These are phyloP conservation scores for Sarcophaga peregrina DNA, from an alignment of 1,140 invertebrate species.

Conservation along the genomic window DNA sequence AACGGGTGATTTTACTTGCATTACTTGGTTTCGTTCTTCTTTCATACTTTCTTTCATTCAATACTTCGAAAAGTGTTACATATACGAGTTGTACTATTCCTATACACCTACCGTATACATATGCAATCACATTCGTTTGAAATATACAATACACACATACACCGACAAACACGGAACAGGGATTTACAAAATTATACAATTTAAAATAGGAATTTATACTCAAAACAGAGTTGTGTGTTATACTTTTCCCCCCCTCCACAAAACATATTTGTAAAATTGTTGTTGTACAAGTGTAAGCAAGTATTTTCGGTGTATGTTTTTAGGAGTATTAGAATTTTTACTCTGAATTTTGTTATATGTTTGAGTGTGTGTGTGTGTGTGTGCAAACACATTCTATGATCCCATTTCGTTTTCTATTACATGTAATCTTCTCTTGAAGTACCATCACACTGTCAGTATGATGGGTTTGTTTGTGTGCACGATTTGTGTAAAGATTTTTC, in stretches of 20 bases:
- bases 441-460: not conserved
- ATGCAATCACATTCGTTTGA: no score
- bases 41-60: not conserved
- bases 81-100: not conserved
- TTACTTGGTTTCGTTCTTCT: constrained; percentile 4
- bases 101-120: no score
- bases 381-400: constrained; percentile 8
- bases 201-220: not conserved
- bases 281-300: no score
- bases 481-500: constrained; percentile 6
- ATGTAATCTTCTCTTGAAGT: constrained; percentile 24
- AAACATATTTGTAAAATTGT: no score
- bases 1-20: constrained; percentile 9
- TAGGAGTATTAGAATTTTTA: not conserved
- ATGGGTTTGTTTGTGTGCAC: not conserved
- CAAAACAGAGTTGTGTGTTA: no score
- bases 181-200: not conserved
- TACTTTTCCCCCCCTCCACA: no score
- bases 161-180: not conserved
- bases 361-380: not conserved
- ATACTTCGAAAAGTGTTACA: not conserved
- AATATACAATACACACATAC: not conserved
- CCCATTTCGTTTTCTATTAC: constrained; percentile 32
- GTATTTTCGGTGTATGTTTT: not conserved
- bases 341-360: not conserved